These are phyloP conservation scores for Toxotes lorentzi DNA, from an alignment of 2,797 vertebrate genomes.

Conservation along the genomic window DNA sequence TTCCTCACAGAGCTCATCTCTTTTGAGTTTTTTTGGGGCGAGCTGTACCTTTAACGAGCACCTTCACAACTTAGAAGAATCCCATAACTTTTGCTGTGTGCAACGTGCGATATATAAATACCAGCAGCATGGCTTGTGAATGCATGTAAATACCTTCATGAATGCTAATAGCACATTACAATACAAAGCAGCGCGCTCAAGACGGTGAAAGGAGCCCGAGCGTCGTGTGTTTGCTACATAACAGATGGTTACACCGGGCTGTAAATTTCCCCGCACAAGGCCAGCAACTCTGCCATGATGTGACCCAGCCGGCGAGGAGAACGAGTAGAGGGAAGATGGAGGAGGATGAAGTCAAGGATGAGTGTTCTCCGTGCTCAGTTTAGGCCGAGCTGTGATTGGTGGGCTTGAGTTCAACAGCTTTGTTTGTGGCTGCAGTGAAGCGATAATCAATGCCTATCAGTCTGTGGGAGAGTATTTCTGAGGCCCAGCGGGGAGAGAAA, in stretches of 20 bases:
- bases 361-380: slow-evolving; percentile 44
- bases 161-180: slow-evolving; percentile 82
- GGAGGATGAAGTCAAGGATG: slow-evolving; percentile 74
- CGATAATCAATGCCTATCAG: slow-evolving; percentile 61
- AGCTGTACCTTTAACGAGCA: slow-evolving; percentile 31
- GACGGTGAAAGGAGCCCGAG: slow-evolving; percentile 69
- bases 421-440: slow-evolving; percentile 50
- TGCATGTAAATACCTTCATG: slow-evolving; percentile 87
- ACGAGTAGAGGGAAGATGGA: slow-evolving; percentile 36
- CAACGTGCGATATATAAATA: slow-evolving; percentile 65
- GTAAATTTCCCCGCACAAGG: slow-evolving; percentile 79
- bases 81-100: slow-evolving; percentile 53
- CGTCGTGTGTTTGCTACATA: slow-evolving; percentile 63
- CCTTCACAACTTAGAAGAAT: slow-evolving; percentile 35
- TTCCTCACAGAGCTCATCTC: neutral
- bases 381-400: slow-evolving; percentile 50
- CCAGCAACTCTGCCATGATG: slow-evolving; percentile 58
- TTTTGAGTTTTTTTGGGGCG: neutral
- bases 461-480: slow-evolving; percentile 13
- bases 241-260: slow-evolving; percentile 75
- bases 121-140: slow-evolving; percentile 53
- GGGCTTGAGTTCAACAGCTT: slow-evolving; percentile 25
- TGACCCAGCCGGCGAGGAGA: slow-evolving; percentile 59
- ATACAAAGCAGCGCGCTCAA: slow-evolving; percentile 62
- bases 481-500: slow-evolving; percentile 10